Conservation (phyloP, 1,140 invertebrate species). For the Tetragnatha versicolor region DNA sequence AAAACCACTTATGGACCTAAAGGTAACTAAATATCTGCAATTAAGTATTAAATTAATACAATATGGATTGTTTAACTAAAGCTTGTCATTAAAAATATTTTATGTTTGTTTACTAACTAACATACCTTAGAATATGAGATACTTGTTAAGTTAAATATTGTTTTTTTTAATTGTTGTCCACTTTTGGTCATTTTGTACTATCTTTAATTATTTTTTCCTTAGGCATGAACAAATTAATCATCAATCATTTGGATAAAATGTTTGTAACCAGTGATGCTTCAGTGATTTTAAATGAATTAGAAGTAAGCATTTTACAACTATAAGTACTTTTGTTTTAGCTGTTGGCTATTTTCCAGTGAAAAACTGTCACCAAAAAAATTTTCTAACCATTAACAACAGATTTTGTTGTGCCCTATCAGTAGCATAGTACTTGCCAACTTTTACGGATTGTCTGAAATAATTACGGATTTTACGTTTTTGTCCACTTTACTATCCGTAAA, state of each 20-base stretch:
- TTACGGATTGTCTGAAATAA: too few species aligned
- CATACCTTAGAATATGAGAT: background rate
- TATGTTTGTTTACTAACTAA: background rate
- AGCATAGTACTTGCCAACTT: too few species aligned
- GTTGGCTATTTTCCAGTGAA: too few species aligned
- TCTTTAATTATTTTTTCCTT: conserved; percentile 59
- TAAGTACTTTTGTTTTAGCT: too few species aligned
- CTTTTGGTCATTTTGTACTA: background rate
- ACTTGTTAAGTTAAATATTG: background rate
- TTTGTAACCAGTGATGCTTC: conserved; percentile 99
- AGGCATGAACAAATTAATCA: conserved; percentile 99
- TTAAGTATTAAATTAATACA: too few species aligned
- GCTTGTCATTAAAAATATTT: too few species aligned
- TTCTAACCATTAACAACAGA: too few species aligned
- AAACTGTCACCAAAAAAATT: too few species aligned
- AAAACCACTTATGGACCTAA: conserved; percentile 95
- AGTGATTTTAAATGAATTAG: conserved; percentile 94
- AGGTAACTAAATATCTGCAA: conserved; percentile 61
- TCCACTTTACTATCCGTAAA: too few species aligned
- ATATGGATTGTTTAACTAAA: background rate
- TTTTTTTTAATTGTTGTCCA: background rate
- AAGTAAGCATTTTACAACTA: conserved; percentile 70
- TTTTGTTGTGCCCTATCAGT: too few species aligned
- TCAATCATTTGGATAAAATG: conserved; percentile 98
- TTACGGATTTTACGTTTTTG: too few species aligned